Conservation (phyloP, 2,797 vertebrate genomes). For the Clamator glandarius region DNA sequence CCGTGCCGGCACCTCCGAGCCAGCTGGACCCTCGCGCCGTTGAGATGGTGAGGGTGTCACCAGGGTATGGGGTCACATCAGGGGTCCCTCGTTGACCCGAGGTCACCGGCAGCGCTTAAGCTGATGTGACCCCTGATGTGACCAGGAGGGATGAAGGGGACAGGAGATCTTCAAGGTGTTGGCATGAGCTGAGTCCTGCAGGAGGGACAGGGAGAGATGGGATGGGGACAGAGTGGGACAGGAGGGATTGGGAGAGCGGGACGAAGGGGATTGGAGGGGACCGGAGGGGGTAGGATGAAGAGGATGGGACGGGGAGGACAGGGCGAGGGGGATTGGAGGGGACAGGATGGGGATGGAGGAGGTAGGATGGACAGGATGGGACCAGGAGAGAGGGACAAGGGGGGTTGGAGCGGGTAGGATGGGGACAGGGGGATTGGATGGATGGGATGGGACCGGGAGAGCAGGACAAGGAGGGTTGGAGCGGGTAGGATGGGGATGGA, state of each 20-base stretch:
- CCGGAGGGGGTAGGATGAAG: neutral
- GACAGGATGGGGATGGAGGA: no score
- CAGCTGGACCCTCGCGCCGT: conserved; percentile 95
- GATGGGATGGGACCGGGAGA: conserved; percentile 72
- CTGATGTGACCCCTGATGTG: neutral
- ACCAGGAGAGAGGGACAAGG: no score
- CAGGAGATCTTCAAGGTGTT: neutral
- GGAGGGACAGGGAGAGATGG: neutral
- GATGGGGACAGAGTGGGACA: neutral
- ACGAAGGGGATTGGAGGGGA: neutral
- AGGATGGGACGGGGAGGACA: neutral
- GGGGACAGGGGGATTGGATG: neutral
- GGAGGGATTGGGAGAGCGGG: no score
- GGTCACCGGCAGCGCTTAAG: neutral
- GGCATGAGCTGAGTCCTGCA: neutral
- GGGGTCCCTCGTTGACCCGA: neutral
- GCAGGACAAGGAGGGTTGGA: neutral
- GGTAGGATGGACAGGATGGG: no score
- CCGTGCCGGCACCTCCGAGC: conserved; percentile 85
- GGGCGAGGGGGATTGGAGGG: neutral
- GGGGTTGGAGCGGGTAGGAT: no score
- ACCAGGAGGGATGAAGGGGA: neutral
- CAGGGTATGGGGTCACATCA: neutral
- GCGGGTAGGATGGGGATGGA: neutral
- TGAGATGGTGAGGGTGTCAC: conserved; percentile 89